Conservation (phyloP, 2,113 vertebrate species). For the Thermophis baileyi region DNA sequence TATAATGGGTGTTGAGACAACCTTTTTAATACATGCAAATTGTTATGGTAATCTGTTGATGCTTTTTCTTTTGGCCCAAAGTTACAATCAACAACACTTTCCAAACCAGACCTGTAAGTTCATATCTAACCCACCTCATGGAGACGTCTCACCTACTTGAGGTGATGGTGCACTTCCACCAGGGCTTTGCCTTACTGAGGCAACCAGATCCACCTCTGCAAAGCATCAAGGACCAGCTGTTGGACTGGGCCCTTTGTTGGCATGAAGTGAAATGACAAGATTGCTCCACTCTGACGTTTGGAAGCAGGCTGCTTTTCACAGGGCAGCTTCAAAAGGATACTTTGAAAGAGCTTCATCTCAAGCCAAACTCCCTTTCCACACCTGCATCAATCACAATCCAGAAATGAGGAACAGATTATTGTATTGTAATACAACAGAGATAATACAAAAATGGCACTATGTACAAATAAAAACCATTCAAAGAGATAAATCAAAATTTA, state of each 20-base stretch:
- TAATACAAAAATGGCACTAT: not conserved
- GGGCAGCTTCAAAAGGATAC: not conserved
- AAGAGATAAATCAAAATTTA: not conserved
- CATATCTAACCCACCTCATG: not conserved
- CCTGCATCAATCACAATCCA: not conserved
- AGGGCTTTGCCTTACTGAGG: not conserved
- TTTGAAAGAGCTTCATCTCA: not conserved
- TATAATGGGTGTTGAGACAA: not conserved
- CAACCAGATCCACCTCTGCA: not conserved
- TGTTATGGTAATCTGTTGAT: not conserved
- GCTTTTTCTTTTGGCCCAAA: not conserved
- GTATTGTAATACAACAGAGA: not conserved
- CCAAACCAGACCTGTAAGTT: not conserved
- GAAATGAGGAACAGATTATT: not conserved
- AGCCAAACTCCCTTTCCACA: not conserved
- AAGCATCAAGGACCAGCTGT: not conserved
- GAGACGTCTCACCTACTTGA: not conserved
- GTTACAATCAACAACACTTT: not conserved
- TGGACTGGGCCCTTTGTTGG: not conserved
- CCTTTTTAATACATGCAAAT: not conserved
- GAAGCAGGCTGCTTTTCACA: not conserved
- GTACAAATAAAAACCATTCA: not conserved
- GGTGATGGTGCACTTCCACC: not conserved
- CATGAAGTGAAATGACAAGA: not conserved
- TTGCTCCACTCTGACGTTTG: not conserved